These are phyloP conservation scores for Bubo scandiacus DNA, from an alignment of 2,113 vertebrate species.

Conservation along the genomic window DNA sequence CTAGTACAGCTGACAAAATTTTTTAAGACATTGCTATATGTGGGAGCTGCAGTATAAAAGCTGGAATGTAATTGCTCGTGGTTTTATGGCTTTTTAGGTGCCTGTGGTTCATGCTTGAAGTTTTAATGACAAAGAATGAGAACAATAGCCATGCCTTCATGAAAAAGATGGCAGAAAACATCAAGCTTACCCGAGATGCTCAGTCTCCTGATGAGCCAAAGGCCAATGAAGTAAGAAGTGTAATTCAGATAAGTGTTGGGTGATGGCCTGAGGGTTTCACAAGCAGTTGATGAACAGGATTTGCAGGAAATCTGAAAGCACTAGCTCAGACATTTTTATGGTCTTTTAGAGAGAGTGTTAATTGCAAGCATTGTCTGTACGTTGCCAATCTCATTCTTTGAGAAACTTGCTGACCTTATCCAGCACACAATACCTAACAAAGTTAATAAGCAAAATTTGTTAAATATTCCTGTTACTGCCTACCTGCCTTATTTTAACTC, in stretches of 20 bases:
- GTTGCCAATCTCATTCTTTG: neutral
- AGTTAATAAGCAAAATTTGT: neutral
- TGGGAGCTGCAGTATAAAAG: neutral
- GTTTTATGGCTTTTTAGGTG: slow-evolving; percentile 77
- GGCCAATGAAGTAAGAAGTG: slow-evolving; percentile 88
- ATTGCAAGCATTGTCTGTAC: neutral
- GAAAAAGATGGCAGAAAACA: slow-evolving; percentile 98
- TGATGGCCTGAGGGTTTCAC: slow-evolving; percentile 1
- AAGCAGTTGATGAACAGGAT: neutral
- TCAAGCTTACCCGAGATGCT: slow-evolving; percentile 96
- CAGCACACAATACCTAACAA: neutral
- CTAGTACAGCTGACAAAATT: neutral
- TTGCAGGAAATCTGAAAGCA: neutral
- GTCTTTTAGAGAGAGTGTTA: neutral
- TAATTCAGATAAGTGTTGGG: neutral
- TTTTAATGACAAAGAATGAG: slow-evolving; percentile 99
- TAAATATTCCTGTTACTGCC: neutral
- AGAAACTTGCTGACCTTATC: neutral
- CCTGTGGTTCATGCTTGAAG: slow-evolving; percentile 99
- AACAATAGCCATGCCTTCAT: slow-evolving; percentile 99
- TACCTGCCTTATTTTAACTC: neutral
- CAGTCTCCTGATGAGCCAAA: slow-evolving; percentile 95
- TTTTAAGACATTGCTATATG: neutral
- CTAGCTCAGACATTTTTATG: neutral
- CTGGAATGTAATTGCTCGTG: slow-evolving; percentile 20